phyloP scores from a whole-genome alignment of 2,797 vertebrate genomes.

The Acrossocheilus wenchowensis region DNA sequence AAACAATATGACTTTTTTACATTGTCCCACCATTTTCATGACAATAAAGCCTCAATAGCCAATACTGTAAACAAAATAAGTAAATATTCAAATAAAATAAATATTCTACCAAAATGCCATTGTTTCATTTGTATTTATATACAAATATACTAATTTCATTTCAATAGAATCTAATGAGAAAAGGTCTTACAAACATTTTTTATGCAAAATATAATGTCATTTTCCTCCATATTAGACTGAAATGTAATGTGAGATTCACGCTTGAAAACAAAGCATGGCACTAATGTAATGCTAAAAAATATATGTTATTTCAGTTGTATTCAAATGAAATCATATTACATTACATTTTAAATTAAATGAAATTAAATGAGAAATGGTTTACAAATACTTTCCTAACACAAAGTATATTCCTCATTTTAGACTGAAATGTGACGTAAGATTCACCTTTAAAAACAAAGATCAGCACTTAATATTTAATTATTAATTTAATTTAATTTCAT shows the following conservation, averaged over 20 bases:
- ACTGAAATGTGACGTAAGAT: neutral
- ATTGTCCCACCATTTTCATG: neutral
- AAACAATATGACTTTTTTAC: neutral
- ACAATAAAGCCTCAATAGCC: neutral
- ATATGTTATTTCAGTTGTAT: too few species aligned
- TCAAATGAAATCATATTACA: too few species aligned
- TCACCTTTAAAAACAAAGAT: neutral
- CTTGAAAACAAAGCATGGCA: too few species aligned
- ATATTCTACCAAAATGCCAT: neutral
- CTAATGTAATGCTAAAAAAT: too few species aligned
- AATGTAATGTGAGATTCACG: too few species aligned
- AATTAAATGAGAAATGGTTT: neutral
- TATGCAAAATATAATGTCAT: too few species aligned
- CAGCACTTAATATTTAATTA: neutral
- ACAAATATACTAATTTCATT: neutral
- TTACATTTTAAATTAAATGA: neutral
- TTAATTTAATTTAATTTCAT: neutral
- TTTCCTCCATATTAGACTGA: too few species aligned
- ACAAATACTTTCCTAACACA: neutral
- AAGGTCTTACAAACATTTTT: too few species aligned
- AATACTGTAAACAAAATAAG: neutral
- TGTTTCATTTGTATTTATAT: neutral
- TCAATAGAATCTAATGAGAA: too few species aligned
- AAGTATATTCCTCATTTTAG: neutral
- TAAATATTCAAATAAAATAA: too few species aligned